A percentile compares a stretch with the other conserved stretches of the same genome.
These are phyloP conservation scores for Apolygus lucorum DNA, from an alignment of 1,140 invertebrate species.

Conservation along the genomic window DNA sequence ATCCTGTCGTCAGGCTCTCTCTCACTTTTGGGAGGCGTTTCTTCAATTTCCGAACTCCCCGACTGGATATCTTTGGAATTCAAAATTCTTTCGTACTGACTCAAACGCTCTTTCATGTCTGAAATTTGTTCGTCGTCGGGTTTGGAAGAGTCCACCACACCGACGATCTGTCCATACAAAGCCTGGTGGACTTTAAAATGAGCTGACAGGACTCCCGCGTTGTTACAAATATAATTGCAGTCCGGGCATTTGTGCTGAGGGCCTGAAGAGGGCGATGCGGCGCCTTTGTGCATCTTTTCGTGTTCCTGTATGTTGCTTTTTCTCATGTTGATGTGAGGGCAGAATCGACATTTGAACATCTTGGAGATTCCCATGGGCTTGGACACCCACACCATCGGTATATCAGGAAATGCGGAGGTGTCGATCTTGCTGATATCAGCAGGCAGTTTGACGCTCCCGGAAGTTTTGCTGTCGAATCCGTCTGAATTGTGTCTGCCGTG, in stretches of 20 bases:
- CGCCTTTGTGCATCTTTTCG: conserved; percentile 68
- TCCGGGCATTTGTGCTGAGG: conserved; percentile 51
- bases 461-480: neutral
- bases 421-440: conserved; percentile 25
- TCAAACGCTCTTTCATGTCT: conserved; percentile 42
- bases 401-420: conserved; percentile 38
- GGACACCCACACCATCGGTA: conserved; percentile 63
- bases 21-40: neutral
- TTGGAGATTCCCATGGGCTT: conserved; percentile 60
- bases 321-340: conserved; percentile 69
- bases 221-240: conserved; percentile 73
- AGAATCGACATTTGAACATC: conserved; percentile 76
- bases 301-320: conserved; percentile 76
- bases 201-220: conserved; percentile 60
- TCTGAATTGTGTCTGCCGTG: conserved; percentile 3
- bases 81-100: conserved; percentile 1
- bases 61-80: conserved; percentile 13
- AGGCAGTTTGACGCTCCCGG: conserved; percentile 12
- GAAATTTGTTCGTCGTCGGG: conserved; percentile 58
- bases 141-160: conserved; percentile 51
- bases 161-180: conserved; percentile 57
- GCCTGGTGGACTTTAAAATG: conserved; percentile 71
- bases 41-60: neutral
- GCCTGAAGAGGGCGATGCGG: conserved; percentile 39
- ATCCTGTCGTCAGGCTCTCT: neutral